These are phyloP conservation scores for Anneissia japonica DNA, from an alignment of 35 echinoderm and acorn worm genomes.

Conservation along the genomic window DNA sequence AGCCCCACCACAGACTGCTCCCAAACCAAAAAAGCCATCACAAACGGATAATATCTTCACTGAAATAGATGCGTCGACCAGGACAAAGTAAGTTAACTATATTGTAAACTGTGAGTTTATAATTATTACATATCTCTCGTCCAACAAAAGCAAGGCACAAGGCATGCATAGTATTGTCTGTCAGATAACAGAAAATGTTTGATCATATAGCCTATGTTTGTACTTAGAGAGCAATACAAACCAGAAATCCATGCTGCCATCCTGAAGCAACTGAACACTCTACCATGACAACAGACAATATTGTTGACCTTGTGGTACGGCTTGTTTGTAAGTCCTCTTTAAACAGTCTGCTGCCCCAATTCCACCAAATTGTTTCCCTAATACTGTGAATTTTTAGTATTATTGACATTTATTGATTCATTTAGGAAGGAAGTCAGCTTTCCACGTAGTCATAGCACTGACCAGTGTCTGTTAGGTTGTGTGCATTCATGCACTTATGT, in stretches of 20 bases:
- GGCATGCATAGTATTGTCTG: too few relatives aligned
- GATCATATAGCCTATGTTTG: too few relatives aligned
- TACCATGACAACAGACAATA: neutral
- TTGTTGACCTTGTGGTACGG: neutral
- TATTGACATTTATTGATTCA: neutral
- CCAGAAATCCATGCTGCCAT: too few relatives aligned
- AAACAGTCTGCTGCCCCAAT: neutral
- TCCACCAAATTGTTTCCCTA: neutral
- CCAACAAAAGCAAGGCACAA: too few relatives aligned
- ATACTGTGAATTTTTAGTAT: neutral
- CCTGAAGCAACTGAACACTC: too few relatives aligned
- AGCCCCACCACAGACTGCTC: slow-evolving; percentile 64
- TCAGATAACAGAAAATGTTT: too few relatives aligned
- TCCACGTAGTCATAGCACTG: too few relatives aligned
- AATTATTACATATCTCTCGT: neutral
- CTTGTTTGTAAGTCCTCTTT: neutral
- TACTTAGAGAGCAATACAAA: too few relatives aligned
- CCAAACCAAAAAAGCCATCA: slow-evolving; percentile 62
- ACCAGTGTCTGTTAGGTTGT: too few relatives aligned
- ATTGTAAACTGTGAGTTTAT: neutral
- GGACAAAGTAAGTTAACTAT: neutral
- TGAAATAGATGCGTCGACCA: neutral
- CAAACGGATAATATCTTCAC: neutral
- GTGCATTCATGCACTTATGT: too few relatives aligned
- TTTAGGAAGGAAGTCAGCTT: neutral